Evolutionary conservation across 2,113 vertebrate species (phyloP).

Genomic region (Amazona vittata): DNA sequence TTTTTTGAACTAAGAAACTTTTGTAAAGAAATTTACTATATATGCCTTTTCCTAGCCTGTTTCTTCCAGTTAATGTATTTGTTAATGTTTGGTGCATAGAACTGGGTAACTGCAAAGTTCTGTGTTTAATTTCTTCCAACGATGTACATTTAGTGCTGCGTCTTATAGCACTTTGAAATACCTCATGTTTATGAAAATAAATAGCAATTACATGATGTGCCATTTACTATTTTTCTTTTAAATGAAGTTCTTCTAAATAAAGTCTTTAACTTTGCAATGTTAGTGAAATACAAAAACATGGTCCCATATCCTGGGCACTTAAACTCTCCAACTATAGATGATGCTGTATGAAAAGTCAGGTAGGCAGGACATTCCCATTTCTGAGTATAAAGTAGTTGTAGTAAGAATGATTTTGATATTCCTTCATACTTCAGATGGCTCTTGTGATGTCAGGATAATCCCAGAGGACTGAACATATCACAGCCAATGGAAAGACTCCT

Average conservation of each 20-base stretch:
- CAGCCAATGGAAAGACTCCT: not conserved
- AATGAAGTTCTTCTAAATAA: conserved; percentile 8
- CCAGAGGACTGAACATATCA: not conserved
- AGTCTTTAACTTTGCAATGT: not conserved
- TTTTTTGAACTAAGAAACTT: conserved; percentile 92
- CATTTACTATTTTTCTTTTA: conserved; percentile 56
- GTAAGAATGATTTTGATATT: not conserved
- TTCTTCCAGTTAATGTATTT: conserved; percentile 96
- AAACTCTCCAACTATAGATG: not conserved
- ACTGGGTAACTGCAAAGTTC: conserved; percentile 95
- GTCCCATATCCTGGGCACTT: not conserved
- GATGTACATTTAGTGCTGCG: conserved; percentile 99
- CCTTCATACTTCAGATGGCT: not conserved
- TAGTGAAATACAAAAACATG: not conserved
- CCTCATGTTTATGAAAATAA: conserved; percentile 99
- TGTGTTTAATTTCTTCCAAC: conserved; percentile 87
- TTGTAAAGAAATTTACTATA: conserved; percentile 99
- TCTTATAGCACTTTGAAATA: conserved; percentile 99
- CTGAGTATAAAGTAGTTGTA: not conserved
- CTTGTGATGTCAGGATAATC: not conserved
- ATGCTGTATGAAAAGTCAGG: not conserved
- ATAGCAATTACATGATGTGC: conserved; percentile 87
- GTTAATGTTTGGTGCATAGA: conserved; percentile 98
- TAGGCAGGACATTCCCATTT: not conserved
- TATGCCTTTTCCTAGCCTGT: conserved; percentile 91